Base-by-base conservation (phyloP, 2,888 invertebrate genomes). In the Ischnus inquisitorius region DNA sequence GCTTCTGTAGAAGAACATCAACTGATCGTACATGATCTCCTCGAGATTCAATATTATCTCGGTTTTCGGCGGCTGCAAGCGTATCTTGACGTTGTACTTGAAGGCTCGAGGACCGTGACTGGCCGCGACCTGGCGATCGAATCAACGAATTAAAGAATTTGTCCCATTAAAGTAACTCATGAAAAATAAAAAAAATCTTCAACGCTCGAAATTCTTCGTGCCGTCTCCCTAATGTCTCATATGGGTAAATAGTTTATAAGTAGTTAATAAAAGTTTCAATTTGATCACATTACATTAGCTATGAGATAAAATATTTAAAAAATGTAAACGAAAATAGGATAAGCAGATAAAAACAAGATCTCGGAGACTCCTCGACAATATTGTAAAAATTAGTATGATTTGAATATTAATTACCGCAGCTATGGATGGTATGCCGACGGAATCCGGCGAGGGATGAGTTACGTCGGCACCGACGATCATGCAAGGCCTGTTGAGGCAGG, bases 401-500 rank as follows among this genome's bases (percentile, higher is more conserved):
- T 8, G 6, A 34, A 6, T 34, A 65, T 54, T 86, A 89, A 86
- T 90, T 89, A 95, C 94, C 22, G 95, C 95, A 8, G 95, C 95
- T 78, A 96, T 94, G 0, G 95, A 95, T 0, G 95, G 95, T 83
- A 94, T 93, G 3, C 90, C 90, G 14, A 91, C 94, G 5, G 92
- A 68, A 79, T 97, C 97, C 0, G 97, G 97, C 1, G 97, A 96
- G 0, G 98, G 98, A 94, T 98, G 98, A 0, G 98, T 98, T 4
- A 98, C 98, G 94, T 98, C 98, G 5, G 98, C 98, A 0, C 98
- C 98, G 51, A 98, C 95, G 19, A 96, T 95, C 95, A 97, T 95
- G 12, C 95, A 95, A 0, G 96, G 96, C 0, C 87, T 90, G 0
- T 77, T 87, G 48, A 96, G 92, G 86, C 95, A 95, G 0, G 72